Base-by-base conservation (phyloP, 2,888 invertebrate genomes). In the Hirtodrosophila duncani region DNA sequence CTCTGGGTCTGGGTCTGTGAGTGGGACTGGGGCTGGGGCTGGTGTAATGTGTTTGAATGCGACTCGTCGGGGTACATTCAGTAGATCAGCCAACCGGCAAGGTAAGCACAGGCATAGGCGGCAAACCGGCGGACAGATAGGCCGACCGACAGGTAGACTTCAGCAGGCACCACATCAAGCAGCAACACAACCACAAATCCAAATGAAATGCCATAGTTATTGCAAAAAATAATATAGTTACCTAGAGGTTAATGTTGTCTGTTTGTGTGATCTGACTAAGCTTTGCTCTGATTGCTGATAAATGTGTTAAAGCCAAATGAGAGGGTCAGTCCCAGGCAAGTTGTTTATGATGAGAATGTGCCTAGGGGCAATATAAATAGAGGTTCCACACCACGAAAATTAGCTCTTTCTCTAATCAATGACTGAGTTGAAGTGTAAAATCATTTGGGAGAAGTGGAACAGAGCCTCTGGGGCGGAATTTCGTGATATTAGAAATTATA, bases 61-160 rank as follows among this genome's bases (percentile, higher is more conserved):
- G 14, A 5, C 20, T 13, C 21, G 34, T 5, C 21, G n/a, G 31
- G 41, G 31, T 37, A 51, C 34, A 51, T 60, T 60, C 56, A 70
- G 58, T 72, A 50, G 72, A 71, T 69, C 70, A 79, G 62, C 71
- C 71, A 79, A 62, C 80, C 71, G 77, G 67, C 75, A 74, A 75
- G 57, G 37, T 45, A 64, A 77, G 56, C 74, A 63, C 69, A 66
- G 63, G 78, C 49, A 58, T 57, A 58, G 64, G 67, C 50, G 50
- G 42, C 49, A 50, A 50, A 52, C 20, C 18, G 21, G 5, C 30
- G 26, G 14, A 38, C 13, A 27, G 9, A 26, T 3, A 21, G 11
- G 26, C 30, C 8, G 29, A 49, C 21, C 34, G 23, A 10, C 26
- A 38, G 26, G 2, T 6, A 13, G 8, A 23, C 11, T 21, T 13